Evolutionary conservation across 2,797 vertebrate genomes (phyloP).

Genomic region (Lacerta viridis): DNA sequence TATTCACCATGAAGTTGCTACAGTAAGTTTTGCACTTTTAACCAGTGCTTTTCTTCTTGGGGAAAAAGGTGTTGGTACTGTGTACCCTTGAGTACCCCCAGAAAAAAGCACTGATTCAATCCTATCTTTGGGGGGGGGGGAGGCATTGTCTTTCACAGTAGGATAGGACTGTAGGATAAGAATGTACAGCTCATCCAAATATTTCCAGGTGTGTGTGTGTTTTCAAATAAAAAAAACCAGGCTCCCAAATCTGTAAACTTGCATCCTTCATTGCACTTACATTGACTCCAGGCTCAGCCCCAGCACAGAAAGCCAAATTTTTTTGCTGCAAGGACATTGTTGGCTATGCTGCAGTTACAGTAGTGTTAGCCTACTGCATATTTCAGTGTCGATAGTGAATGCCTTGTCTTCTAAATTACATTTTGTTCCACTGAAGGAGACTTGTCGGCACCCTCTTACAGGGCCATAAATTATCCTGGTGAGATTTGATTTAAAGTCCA

Average conservation of each 20-base stretch:
- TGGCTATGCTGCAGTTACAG: constrained; percentile 12
- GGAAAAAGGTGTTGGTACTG: too few relatives aligned
- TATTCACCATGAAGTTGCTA: too few relatives aligned
- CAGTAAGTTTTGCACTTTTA: too few relatives aligned
- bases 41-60: too few relatives aligned
- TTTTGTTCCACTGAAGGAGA: constrained; percentile 33
- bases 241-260: background rate
- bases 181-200: too few relatives aligned
- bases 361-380: constrained; percentile 27
- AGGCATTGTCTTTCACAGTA: too few relatives aligned
- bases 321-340: constrained; percentile 18
- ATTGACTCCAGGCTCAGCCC: constrained; percentile 14
- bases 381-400: constrained; percentile 27
- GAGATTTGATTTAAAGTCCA: constrained; percentile 38
- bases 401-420: constrained; percentile 40
- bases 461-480: constrained; percentile 23
- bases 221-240: background rate
- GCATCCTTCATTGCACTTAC: background rate
- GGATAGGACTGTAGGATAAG: too few relatives aligned
- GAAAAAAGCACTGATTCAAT: too few relatives aligned
- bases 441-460: constrained; percentile 49
- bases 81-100: too few relatives aligned
- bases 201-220: background rate
- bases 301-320: constrained; percentile 34
- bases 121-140: too few relatives aligned